These are phyloP conservation scores for Forficula auricularia DNA, from an alignment of 1,140 invertebrate species.

Conservation along the genomic window DNA sequence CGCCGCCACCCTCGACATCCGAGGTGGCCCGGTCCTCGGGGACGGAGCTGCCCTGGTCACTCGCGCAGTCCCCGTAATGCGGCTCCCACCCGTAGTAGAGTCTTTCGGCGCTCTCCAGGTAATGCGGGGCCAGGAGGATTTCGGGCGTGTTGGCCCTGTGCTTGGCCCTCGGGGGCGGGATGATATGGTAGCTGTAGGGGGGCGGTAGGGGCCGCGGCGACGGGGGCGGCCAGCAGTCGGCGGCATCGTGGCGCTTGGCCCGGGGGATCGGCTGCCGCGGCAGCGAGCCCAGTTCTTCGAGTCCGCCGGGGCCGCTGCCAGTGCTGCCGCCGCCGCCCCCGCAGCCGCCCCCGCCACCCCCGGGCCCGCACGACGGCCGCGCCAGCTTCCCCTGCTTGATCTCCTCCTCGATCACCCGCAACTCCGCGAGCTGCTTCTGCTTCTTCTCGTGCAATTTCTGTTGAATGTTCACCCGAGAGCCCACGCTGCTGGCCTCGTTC, in stretches of 20 bases:
- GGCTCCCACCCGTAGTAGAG: slow-evolving; percentile 10
- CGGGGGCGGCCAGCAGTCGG: slow-evolving; percentile 32
- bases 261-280: slow-evolving; percentile 25
- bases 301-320: slow-evolving; percentile 20
- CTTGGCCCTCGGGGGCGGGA: slow-evolving; percentile 22
- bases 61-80: too few relatives aligned
- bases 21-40: slow-evolving; percentile 17
- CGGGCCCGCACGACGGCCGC: slow-evolving; percentile 23
- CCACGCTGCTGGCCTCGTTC: slow-evolving; percentile 50
- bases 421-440: slow-evolving; percentile 66
- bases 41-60: background rate
- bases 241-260: slow-evolving; percentile 29
- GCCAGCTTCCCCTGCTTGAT: slow-evolving; percentile 66
- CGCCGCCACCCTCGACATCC: slow-evolving; percentile 18
- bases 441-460: slow-evolving; percentile 77
- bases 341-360: background rate
- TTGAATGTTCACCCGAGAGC: slow-evolving; percentile 64
- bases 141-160: slow-evolving; percentile 50
- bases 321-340: background rate
- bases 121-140: slow-evolving; percentile 56
- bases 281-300: slow-evolving; percentile 21
- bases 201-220: slow-evolving; percentile 22
- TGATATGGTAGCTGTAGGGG: slow-evolving; percentile 14
- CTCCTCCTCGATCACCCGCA: slow-evolving; percentile 61
- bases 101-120: slow-evolving; percentile 24